Evolutionary conservation across 2,797 vertebrate species (phyloP).

Genomic region (Periophthalmus magnuspinnatus): DNA sequence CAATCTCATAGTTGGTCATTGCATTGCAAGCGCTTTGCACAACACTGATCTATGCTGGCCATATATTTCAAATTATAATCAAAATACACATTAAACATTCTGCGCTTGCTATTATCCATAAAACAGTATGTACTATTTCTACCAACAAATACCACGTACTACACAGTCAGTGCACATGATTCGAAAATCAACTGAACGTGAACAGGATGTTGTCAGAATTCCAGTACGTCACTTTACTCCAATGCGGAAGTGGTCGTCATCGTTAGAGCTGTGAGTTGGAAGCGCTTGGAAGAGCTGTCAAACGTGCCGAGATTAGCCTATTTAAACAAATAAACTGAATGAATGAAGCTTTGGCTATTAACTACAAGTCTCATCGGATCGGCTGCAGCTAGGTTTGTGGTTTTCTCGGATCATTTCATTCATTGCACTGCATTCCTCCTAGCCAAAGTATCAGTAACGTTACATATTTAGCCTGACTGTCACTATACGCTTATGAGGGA

Average conservation of each 20-base stretch:
- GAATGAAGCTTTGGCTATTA: constrained; percentile 13
- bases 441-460: constrained; percentile 26
- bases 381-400: background rate
- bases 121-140: too few relatives aligned
- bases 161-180: background rate
- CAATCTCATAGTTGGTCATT: background rate
- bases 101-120: too few relatives aligned
- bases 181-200: constrained; percentile 17
- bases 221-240: constrained; percentile 52
- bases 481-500: constrained; percentile 4
- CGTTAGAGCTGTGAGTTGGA: constrained; percentile 64
- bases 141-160: background rate
- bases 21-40: background rate
- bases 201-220: constrained; percentile 49
- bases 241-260: constrained; percentile 78
- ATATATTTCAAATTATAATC: background rate
- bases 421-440: constrained; percentile 28
- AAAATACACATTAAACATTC: background rate
- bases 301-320: constrained; percentile 25
- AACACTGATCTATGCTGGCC: background rate
- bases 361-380: constrained; percentile 8
- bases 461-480: background rate
- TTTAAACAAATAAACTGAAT: constrained; percentile 31
- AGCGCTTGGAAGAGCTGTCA: constrained; percentile 70
- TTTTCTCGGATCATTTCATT: constrained; percentile 16